Evolutionary conservation across 1,140 invertebrate species (phyloP).

Genomic region (Centruroides sculpturatus): DNA sequence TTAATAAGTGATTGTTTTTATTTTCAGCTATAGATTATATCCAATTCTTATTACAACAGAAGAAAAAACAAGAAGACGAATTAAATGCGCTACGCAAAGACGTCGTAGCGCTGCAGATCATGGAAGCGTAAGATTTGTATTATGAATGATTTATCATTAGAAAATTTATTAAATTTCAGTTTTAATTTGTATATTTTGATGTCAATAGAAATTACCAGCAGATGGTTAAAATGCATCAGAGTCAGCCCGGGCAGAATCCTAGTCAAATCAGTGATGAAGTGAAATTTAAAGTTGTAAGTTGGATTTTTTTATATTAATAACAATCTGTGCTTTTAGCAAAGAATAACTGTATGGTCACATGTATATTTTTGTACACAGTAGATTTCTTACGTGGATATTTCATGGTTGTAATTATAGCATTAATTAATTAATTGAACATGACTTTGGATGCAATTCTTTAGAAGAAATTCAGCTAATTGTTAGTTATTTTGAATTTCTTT

Average conservation of each 20-base stretch:
- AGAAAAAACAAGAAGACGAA: constrained; percentile 79
- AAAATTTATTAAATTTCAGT: not conserved
- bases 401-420: no score
- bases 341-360: no score
- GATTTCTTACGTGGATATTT: no score
- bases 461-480: no score
- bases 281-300: constrained; percentile 83
- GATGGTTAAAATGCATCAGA: constrained; percentile 88
- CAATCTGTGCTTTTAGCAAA: no score
- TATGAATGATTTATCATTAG: not conserved
- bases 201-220: constrained; percentile 75
- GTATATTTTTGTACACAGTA: no score
- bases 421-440: no score
- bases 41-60: constrained; percentile 70
- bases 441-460: no score
- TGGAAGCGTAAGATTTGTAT: constrained; percentile 30
- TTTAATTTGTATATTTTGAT: constrained; percentile 37
- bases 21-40: constrained; percentile 36
- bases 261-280: constrained; percentile 80
- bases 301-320: not conserved
- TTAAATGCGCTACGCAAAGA: constrained; percentile 88
- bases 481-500: no score
- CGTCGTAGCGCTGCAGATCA: constrained; percentile 77
- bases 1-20: no score
- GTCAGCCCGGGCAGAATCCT: constrained; percentile 71